Conservation (phyloP, 2,797 vertebrate species). For the Xerus rutilus region DNA sequence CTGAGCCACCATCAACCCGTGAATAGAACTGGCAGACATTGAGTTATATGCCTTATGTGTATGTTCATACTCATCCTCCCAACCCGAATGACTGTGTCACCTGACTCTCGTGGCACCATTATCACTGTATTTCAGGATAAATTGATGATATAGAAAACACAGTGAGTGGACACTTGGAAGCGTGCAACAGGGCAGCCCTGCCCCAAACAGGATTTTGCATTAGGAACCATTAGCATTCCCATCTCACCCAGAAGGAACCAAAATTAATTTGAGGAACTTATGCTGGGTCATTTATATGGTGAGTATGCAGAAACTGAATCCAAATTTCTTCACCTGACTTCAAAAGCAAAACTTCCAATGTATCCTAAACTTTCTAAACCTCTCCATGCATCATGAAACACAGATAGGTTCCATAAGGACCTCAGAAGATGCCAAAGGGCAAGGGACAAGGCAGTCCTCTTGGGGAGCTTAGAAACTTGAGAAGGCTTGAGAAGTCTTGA, state of each 20-base stretch:
- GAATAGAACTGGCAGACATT: rapidly evolving
- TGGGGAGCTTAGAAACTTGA: background rate
- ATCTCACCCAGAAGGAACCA: background rate
- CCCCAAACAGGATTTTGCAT: background rate
- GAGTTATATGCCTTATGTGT: background rate
- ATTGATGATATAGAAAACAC: background rate
- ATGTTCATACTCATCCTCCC: background rate
- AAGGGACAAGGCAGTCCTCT: too few relatives aligned
- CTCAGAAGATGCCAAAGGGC: background rate
- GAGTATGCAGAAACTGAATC: background rate
- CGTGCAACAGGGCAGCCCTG: background rate
- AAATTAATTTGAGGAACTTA: background rate
- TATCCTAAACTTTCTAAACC: background rate
- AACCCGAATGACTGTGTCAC: background rate
- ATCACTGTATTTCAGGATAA: background rate
- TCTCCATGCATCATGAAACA: background rate
- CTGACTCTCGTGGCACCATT: background rate
- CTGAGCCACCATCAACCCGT: background rate
- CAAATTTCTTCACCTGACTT: background rate
- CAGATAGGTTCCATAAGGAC: background rate
- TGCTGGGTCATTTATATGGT: background rate
- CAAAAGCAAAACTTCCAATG: background rate
- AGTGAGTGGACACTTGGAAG: background rate
- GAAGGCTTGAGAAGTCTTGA: too few relatives aligned
- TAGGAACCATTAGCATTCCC: background rate